phyloP scores from a whole-genome alignment of 2,797 vertebrate species.

The Eremophila alpestris region DNA sequence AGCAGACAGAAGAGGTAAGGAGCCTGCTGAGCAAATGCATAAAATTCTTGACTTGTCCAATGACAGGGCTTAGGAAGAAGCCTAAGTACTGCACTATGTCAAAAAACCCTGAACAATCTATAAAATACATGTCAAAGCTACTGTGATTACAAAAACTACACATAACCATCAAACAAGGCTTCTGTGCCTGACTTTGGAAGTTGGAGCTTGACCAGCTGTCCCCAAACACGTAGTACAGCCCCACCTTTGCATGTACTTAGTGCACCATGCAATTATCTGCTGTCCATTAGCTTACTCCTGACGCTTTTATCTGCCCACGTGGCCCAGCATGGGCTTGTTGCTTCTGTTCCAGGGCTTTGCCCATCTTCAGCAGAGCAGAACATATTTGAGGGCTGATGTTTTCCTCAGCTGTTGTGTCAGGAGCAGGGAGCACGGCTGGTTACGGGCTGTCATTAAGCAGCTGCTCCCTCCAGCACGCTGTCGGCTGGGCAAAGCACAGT shows the following conservation, averaged over 20 bases:
- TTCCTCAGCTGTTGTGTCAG: background rate
- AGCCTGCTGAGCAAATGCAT: background rate
- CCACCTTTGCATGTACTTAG: background rate
- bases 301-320: background rate
- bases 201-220: background rate
- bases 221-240: accelerated
- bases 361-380: background rate
- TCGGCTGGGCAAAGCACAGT: background rate
- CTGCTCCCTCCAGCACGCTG: background rate
- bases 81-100: background rate
- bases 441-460: background rate
- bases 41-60: background rate
- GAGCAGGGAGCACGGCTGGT: background rate
- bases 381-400: background rate
- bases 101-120: background rate
- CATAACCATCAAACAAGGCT: background rate
- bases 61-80: background rate
- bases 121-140: background rate
- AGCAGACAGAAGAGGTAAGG: background rate
- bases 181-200: background rate
- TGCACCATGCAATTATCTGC: background rate
- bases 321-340: background rate
- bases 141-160: background rate
- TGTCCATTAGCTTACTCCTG: background rate
- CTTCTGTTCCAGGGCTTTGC: background rate